Evolutionary conservation across 1,140 invertebrate genomes (phyloP).

Genomic region (Drosophila erecta): DNA sequence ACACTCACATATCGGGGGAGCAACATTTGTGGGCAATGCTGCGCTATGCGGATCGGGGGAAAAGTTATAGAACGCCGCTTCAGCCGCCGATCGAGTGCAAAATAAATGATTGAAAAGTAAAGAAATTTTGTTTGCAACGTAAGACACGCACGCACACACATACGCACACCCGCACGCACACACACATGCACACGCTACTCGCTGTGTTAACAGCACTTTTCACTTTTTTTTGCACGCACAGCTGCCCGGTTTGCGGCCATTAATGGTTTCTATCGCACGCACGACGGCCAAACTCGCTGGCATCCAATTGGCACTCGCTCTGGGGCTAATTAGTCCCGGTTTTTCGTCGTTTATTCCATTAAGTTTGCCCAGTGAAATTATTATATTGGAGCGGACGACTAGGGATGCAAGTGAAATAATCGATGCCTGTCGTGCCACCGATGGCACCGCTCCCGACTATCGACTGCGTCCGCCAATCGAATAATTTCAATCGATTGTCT

Average conservation of each 20-base stretch:
- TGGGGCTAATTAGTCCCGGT: neutral
- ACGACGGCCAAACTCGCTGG: neutral
- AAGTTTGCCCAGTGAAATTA: slow-evolving; percentile 17
- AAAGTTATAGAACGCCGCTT: slow-evolving; percentile 49
- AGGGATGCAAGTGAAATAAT: slow-evolving; percentile 20
- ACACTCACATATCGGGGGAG: slow-evolving; percentile 71
- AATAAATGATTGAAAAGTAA: slow-evolving; percentile 48
- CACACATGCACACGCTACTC: slow-evolving; percentile 46
- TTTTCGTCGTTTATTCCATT: slow-evolving; percentile 5
- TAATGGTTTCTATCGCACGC: neutral
- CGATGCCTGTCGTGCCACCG: neutral
- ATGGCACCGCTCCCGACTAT: slow-evolving; percentile 1
- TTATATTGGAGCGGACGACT: slow-evolving; percentile 16
- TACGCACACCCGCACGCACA: slow-evolving; percentile 24
- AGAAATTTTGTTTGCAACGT: slow-evolving; percentile 76
- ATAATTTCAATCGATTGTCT: too few relatives aligned
- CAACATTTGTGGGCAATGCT: slow-evolving; percentile 73
- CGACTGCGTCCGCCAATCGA: too few relatives aligned
- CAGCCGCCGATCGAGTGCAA: slow-evolving; percentile 28
- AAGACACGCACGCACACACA: slow-evolving; percentile 55
- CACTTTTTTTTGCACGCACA: slow-evolving; percentile 63
- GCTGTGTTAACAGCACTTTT: slow-evolving; percentile 56
- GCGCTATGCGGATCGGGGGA: slow-evolving; percentile 37
- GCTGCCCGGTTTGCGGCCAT: slow-evolving; percentile 10
- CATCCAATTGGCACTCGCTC: neutral